Evolutionary conservation across 2,113 vertebrate species (phyloP).

Genomic region (Microtus oregoni): DNA sequence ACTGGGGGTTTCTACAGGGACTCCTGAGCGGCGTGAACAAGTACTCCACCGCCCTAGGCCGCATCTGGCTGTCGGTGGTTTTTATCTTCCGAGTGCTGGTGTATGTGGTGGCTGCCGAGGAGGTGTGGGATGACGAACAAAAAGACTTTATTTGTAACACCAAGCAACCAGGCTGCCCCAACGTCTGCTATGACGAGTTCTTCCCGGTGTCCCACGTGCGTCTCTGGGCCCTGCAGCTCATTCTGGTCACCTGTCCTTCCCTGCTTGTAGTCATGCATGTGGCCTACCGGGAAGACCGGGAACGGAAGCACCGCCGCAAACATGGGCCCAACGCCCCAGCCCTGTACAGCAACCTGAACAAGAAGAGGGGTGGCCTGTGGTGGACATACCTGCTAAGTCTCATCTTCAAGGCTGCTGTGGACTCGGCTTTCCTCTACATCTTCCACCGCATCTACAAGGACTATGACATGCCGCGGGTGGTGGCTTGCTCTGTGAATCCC

Average conservation of each 20-base stretch:
- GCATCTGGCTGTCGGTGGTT: slow-evolving; percentile 93
- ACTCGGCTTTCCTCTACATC: slow-evolving; percentile 90
- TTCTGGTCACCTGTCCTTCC: slow-evolving; percentile 86
- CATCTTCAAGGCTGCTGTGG: slow-evolving; percentile 90
- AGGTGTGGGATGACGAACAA: slow-evolving; percentile 92
- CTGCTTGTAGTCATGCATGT: slow-evolving; percentile 94
- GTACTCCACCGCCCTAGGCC: slow-evolving; percentile 91
- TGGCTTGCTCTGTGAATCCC: slow-evolving; percentile 88
- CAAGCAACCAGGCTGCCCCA: slow-evolving; percentile 91
- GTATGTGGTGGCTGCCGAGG: slow-evolving; percentile 91
- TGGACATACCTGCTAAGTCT: slow-evolving; percentile 89
- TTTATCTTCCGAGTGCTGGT: slow-evolving; percentile 93
- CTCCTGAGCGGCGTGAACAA: slow-evolving; percentile 93
- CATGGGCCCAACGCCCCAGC: slow-evolving; percentile 79
- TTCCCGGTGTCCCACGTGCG: slow-evolving; percentile 84
- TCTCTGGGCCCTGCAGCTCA: slow-evolving; percentile 85
- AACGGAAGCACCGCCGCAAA: slow-evolving; percentile 86
- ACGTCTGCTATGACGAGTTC: slow-evolving; percentile 91
- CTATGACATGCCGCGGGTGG: slow-evolving; percentile 90
- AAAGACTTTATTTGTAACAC: slow-evolving; percentile 94
- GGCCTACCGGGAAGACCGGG: slow-evolving; percentile 89
- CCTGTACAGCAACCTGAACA: slow-evolving; percentile 75
- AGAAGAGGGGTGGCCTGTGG: slow-evolving; percentile 84
- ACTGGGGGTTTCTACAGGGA: slow-evolving; percentile 91
- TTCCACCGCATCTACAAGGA: slow-evolving; percentile 90